These are phyloP conservation scores for Pristionchus exspectatus DNA, from an alignment of 2,888 invertebrate species.

Conservation along the genomic window DNA sequence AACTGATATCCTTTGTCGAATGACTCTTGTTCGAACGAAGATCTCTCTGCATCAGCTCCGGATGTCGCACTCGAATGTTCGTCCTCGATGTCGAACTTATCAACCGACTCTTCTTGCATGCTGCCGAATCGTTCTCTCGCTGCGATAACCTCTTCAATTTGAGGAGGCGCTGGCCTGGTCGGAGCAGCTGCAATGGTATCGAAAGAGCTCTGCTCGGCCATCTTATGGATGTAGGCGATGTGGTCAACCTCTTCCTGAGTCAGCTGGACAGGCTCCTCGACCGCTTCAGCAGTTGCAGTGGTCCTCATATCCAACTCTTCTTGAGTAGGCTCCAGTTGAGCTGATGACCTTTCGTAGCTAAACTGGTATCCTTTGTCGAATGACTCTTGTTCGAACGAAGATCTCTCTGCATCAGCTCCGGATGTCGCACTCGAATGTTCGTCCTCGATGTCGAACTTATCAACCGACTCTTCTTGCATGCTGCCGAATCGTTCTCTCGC, in stretches of 20 bases:
- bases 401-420: constrained; percentile 47
- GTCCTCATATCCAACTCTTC: background rate
- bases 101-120: background rate
- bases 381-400: constrained; percentile 49
- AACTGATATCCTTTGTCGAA: constrained; percentile 10
- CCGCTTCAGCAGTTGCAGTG: background rate
- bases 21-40: background rate
- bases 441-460: background rate
- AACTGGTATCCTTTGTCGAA: background rate
- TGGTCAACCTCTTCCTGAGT: constrained; percentile 16
- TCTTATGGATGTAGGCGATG: constrained; percentile 41
- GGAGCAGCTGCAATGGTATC: background rate
- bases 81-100: background rate
- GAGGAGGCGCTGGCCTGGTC: background rate
- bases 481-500: background rate
- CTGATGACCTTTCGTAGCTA: background rate
- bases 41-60: constrained; percentile 20
- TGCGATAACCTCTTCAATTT: background rate
- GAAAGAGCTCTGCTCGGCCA: constrained; percentile 33
- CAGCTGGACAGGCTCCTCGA: background rate
- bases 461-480: background rate
- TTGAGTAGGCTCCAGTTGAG: background rate
- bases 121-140: constrained; percentile 15
- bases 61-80: constrained; percentile 13
- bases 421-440: constrained; percentile 42